Evolutionary conservation across 2,113 vertebrate genomes (phyloP), one percentile per base, ranked within the genome.

Genomic region (Micromys minutus): DNA sequence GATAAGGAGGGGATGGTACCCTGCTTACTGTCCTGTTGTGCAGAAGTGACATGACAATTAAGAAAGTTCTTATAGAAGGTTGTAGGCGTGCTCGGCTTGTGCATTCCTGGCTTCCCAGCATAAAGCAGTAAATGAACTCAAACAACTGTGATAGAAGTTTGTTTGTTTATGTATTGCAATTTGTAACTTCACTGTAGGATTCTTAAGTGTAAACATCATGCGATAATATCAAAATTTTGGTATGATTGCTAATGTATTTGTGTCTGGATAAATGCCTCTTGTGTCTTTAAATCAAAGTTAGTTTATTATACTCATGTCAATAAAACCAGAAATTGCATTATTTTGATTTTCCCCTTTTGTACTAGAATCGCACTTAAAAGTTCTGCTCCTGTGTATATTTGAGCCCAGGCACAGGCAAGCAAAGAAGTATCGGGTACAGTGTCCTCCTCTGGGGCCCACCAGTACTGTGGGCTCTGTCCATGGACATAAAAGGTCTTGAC

Each of bases 391-490:
- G 79, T 50, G 47, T 90, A 55, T 61, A 50, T 83, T n/a, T 86
- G 92, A 95, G 69, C 52, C 55, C 89, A 88, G 61, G 71, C 90
- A 84, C 42, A 90, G 63, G 26, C 22, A 55, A 39, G n/a, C 74
- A 36, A 85, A 55, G 87, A 84, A 87, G 29, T 79, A 4, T 50
- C 6, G n/a, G 12, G 3, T 93, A 24, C 42, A 87, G 72, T 92
- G 86, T 92, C 90, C 92, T 97, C 90, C 95, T 88, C 61, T 92
- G 95, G 65, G 16, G 59, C 59, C 39, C 24, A 9, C 42, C 81
- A 90, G 61, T 86, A 63, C 57, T 89, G 63, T 97, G 71, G 95
- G 90, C 77, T 77, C 61, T 91, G 21, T 84, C n/a, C 42, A 31
- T 63, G 85, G 29, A 63, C n/a, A 63, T 26, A 29, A 75, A 94